Base-by-base conservation (phyloP, 2,797 vertebrate species). In the Mallotus villosus region DNA sequence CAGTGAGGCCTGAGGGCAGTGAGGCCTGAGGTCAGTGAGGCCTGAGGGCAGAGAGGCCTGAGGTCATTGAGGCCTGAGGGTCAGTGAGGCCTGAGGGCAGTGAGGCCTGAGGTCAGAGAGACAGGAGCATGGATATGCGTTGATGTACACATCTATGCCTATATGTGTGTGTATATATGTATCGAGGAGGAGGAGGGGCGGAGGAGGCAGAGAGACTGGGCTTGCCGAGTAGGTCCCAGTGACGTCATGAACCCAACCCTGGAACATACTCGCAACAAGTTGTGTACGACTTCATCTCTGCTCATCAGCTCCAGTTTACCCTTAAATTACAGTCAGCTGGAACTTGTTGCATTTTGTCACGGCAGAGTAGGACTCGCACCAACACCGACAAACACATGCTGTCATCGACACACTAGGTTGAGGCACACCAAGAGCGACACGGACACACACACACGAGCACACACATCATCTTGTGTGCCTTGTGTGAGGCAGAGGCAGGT, bases 291-390 rank as follows among this genome's bases (percentile, higher is more conserved):
- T 89, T 88, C 92, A 91, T 91, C 84, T 86, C 74, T 74, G 81
- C 80, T 88, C 90, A 93, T 91, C 90, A 92, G 92, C 92, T 92
- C 89, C 88, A 92, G 86, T 94, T 91, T 91, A 90, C 90, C 74
- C 87, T 91, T 92, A 91, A 91, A 93, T 92, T 92, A 85, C 84
- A 82, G 81, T 92, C 88, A 91, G 87, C 88, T 91, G 89, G 86
- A 89, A 87, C 82, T 78, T 85, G 83, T 89, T 87, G 86, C 80
- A 81, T 85, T 90, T 86, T 86, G 86, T 90, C 88, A 86, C 68
- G 9, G 73, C 73, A 64, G 78, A 74, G 82, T 74, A 81, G 71
- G 74, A 90, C 75, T 76, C 78, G 25, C 70, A 67, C 73, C 34
- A 55, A 67, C 71, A 46, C 70, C 57, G 71, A 73, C 67, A 67